Evolutionary conservation across 2,888 invertebrate genomes (phyloP), one percentile per base, ranked within the genome.

Genomic region (Chrysolina haemoptera): DNA sequence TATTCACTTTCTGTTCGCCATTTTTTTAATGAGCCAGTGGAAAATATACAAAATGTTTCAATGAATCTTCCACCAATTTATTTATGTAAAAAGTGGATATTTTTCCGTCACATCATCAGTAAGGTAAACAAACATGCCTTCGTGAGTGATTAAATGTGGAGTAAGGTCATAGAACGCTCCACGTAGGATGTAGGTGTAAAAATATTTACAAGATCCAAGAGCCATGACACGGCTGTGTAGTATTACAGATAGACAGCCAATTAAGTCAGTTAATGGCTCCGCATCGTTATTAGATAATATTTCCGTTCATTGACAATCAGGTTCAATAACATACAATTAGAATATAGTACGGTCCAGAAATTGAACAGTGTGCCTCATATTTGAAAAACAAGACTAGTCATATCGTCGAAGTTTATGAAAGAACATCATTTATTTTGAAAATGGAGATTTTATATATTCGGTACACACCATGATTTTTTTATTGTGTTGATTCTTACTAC

Each of bases 171-270:
- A 53, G 20, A 63, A 68, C 53, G 62, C 53, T 50, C 48, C 50
- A 48, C 41, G 48, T 55, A 55, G 22, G 43, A 71, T 55, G 59
- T 66, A 71, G 71, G 68, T 63, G 72, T 68, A 72, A 72, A 71
- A 67, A 71, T 67, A 71, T 71, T 62, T 66, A 59, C 62, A 41
- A 50, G 20, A 55, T 55, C 20, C 62, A 41, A 50, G 20, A 55
- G 41, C 20, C 41, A 35, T 68, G 59, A 59, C 59, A 48, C n/a
- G 41, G 18, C 48, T 65, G 59, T 40, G 50, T 50, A 35, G 43
- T 35, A 71, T 67, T 62, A 71, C 35, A 27, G 41, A 62, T 67
- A 41, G 40, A 41, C 41, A 41, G 62, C 62, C 48, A 66, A 66
- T 59, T 71, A 40, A 20, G 14, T 71, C 48, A 20, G 14, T 69